Base-by-base conservation (phyloP, 2,113 vertebrate species). In the Mesitornis unicolor region DNA sequence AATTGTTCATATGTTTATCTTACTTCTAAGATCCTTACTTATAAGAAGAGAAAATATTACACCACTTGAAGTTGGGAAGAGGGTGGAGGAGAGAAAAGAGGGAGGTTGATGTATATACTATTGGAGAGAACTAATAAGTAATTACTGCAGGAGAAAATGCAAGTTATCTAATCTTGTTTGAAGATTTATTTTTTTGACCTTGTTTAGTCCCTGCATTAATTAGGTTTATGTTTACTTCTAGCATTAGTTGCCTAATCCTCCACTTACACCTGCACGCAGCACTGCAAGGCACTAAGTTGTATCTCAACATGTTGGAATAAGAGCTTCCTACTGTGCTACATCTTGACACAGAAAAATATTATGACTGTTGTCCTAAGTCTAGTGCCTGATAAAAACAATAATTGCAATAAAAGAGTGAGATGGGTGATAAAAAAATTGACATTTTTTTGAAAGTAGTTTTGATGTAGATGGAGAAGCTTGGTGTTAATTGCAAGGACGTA, bases 181-280 rank as follows among this genome's bases (percentile, higher is more conserved):
- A 90, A 91, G 53, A 53, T 65, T 79, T 91, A 6, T 68, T 93
- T 89, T 70, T 74, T 92, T 96, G 51, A 88, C 84, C 47, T 96
- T 86, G 20, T 48, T 92, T 70, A 92, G 38, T 81, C 5, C 77
- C 68, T 91, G 17, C 50, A 43, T 63, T 96, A 94, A 89, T 94
- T 90, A 29, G 70, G 3, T 81, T 96, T 75, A 69, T 53, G 51
- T 90, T 97, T 95, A 70, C 33, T 59, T 93, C 85, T 54, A 45
- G 48, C 14, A 77, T 74, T 85, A 87, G 16, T 12, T 60, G 14
- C 13, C 19, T 94, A 76, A 90, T 76, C 20, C 80, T 95, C 42
- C 67, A 43, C 36, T 92, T 92, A 75, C 16, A 94, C 43, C 65
- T 85, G 13, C 65, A 71, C 42, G 38, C n/a, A 93, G 22, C 79